Percentiles rank a stretch among this genome's conserved stretches.
These are phyloP conservation scores for Diplazon laetatorius DNA, from an alignment of 2,888 invertebrate genomes.

Conservation along the genomic window DNA sequence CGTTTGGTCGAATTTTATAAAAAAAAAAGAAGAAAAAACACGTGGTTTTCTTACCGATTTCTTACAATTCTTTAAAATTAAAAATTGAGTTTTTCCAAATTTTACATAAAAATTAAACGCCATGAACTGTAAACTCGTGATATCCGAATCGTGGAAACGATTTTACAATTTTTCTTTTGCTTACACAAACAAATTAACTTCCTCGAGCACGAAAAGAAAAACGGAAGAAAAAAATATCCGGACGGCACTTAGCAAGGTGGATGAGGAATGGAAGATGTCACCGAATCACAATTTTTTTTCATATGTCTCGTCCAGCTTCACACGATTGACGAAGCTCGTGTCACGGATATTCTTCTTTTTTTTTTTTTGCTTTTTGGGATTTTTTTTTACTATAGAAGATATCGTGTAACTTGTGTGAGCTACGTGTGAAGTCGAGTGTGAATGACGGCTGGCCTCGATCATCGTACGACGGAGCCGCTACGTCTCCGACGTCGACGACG, in stretches of 20 bases:
- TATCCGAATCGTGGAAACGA: too few species aligned
- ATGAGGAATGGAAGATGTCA: background rate
- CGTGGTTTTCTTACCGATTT: too few species aligned
- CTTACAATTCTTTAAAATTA: too few species aligned
- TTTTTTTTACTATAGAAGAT: conserved; percentile 24
- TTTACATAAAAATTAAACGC: too few species aligned
- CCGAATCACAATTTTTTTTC: background rate
- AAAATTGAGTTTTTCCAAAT: too few species aligned
- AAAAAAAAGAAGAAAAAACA: too few species aligned
- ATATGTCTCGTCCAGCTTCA: conserved; percentile 8
- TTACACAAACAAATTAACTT: too few species aligned
- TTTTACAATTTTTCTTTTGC: too few species aligned
- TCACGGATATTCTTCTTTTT: conserved; percentile 12
- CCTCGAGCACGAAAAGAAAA: background rate
- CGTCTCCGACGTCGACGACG: conserved; percentile 62
- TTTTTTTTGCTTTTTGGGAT: too few species aligned
- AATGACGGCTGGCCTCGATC: conserved; percentile 60
- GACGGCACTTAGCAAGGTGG: background rate
- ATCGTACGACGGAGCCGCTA: conserved; percentile 56
- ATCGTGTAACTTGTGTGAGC: conserved; percentile 31
- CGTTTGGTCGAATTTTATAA: too few species aligned
- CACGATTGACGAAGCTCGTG: conserved; percentile 24
- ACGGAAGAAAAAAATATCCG: background rate
- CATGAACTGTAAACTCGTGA: too few species aligned
- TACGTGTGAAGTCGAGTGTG: conserved; percentile 13